phyloP scores from a whole-genome alignment of 2,113 vertebrate genomes.

The Corythornis vintsioides region DNA sequence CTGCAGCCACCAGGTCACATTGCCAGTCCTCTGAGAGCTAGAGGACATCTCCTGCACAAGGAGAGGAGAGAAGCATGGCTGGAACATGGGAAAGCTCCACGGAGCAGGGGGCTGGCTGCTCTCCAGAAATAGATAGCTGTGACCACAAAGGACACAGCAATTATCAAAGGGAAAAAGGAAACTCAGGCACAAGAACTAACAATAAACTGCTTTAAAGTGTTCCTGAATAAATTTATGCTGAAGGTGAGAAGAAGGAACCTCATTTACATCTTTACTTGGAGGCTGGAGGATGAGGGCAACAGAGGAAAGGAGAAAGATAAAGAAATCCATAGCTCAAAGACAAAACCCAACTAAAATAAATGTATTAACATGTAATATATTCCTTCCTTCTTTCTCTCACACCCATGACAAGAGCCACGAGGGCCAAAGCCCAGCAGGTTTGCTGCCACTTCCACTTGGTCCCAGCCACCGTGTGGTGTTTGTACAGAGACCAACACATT shows the following conservation, averaged over 20 bases:
- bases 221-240: background rate
- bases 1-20: slow-evolving; percentile 40
- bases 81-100: background rate
- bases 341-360: background rate
- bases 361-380: background rate
- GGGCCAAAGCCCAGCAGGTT: background rate
- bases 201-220: background rate
- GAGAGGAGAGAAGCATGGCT: background rate
- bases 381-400: background rate
- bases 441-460: background rate
- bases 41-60: slow-evolving; percentile 27
- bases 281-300: background rate
- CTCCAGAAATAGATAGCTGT: background rate
- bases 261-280: background rate
- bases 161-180: background rate
- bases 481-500: background rate
- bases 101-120: background rate
- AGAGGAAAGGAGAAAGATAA: background rate
- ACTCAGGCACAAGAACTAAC: background rate
- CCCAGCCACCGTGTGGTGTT: background rate
- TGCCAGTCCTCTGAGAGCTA: background rate
- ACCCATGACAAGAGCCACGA: background rate
- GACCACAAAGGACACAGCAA: background rate
- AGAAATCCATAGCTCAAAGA: background rate
- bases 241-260: background rate